A percentile compares a stretch with the other conserved stretches of the same genome.
phyloP scores from a whole-genome alignment of 2,888 invertebrate species.

The Antheraea assamensis region DNA sequence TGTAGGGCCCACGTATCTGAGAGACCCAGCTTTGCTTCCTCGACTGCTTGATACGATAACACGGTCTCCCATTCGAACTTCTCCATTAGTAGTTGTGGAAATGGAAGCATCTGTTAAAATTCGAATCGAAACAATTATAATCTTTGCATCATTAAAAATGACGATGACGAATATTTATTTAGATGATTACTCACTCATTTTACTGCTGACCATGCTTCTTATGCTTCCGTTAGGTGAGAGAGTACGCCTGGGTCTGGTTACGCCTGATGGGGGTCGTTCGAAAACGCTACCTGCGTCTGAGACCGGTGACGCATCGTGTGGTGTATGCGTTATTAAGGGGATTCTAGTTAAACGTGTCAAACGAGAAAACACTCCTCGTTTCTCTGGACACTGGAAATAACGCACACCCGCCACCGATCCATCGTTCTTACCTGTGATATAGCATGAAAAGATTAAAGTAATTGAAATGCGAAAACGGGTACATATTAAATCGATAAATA shows the following conservation, averaged over 20 bases:
- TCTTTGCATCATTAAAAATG: neutral
- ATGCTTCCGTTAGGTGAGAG: slow-evolving; percentile 78
- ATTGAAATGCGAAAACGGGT: neutral
- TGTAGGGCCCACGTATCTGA: slow-evolving; percentile 92
- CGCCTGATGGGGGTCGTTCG: slow-evolving; percentile 73
- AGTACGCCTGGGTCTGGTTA: slow-evolving; percentile 67
- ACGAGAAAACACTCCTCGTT: slow-evolving; percentile 96
- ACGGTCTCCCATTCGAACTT: slow-evolving; percentile 93
- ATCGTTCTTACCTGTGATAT: slow-evolving; percentile 94
- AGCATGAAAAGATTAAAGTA: slow-evolving; percentile 13
- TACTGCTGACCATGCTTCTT: slow-evolving; percentile 78
- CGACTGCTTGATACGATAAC: slow-evolving; percentile 94
- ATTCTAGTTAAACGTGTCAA: slow-evolving; percentile 91
- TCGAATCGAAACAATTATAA: neutral
- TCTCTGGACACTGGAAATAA: slow-evolving; percentile 96
- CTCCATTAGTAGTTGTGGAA: slow-evolving; percentile 77
- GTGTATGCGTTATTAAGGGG: slow-evolving; percentile 82
- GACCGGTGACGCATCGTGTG: slow-evolving; percentile 75
- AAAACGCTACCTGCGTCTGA: slow-evolving; percentile 77
- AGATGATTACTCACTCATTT: slow-evolving; percentile 71
- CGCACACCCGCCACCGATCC: slow-evolving; percentile 95
- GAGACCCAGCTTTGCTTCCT: slow-evolving; percentile 93
- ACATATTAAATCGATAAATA: neutral
- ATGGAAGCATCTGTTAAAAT: slow-evolving; percentile 66
- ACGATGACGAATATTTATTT: neutral